Conservation (phyloP, 1,140 invertebrate species). For the Anastrepha ludens region DNA sequence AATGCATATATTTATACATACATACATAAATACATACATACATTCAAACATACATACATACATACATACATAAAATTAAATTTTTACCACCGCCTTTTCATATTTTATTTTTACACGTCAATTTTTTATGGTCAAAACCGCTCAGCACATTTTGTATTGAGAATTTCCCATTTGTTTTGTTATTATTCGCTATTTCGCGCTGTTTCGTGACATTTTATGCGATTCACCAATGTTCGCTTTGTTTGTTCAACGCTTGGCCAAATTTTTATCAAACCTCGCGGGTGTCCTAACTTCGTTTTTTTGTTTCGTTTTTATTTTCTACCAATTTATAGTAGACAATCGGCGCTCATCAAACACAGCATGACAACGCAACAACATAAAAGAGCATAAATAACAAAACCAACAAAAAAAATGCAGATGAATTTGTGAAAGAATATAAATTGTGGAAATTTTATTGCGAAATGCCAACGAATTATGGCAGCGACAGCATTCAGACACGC, state of each 20-base stretch:
- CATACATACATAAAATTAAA: background rate
- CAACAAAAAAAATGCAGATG: background rate
- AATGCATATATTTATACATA: no score
- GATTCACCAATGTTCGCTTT: background rate
- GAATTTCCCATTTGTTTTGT: constrained; percentile 23
- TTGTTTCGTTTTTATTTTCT: background rate
- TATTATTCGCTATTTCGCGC: constrained; percentile 23
- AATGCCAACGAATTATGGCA: constrained; percentile 23
- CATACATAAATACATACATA: background rate
- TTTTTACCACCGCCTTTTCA: constrained; percentile 5
- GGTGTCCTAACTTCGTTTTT: constrained; percentile 33
- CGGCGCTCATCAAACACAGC: constrained; percentile 42
- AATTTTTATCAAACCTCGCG: constrained; percentile 20
- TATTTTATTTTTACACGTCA: constrained; percentile 31
- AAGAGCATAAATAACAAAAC: background rate
- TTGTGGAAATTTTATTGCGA: constrained; percentile 24
- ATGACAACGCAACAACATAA: constrained; percentile 6
- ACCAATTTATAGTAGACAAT: constrained; percentile 26
- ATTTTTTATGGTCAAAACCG: background rate
- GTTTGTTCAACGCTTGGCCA: background rate
- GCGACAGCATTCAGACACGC: constrained; percentile 22
- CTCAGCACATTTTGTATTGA: background rate
- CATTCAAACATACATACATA: background rate
- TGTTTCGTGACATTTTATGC: constrained; percentile 42
- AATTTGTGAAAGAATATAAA: background rate